Evolutionary conservation across 1,140 invertebrate species (phyloP), one percentile per base, ranked within the genome.

Genomic region (Drosophila bocqueti): DNA sequence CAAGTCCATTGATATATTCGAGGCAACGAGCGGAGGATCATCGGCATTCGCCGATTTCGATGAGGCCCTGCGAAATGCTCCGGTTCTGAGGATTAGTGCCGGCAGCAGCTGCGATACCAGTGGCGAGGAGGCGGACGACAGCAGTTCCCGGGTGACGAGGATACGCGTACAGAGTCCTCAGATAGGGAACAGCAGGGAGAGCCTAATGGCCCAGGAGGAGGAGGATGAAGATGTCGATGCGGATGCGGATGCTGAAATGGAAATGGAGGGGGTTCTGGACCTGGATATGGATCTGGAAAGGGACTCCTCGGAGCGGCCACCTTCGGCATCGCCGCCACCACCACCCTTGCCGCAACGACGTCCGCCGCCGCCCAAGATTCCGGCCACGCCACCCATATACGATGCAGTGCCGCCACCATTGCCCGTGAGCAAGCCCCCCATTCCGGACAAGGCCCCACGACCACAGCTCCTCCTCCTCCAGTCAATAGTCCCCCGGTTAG

Each of bases 1-100:
- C n/a, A 90, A 91, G n/a, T 92, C 84, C 46, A 90, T 93, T n/a
- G 92, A 93, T 34, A 92, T 93, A 21, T 93, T 93, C 47, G 91
- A 92, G 58, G 60, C 55, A 2, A 57, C 68, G 0, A 72, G 59
- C 9, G 83, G 78, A 3, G 78, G 68, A 2, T 57, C 58, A 0
- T 47, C 67, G 4, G 91, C 91, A 13, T 93, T 93, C 42, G 92
- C 83, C 4, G 92, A 93, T n/a, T 93, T 93, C 57, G 92, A 93
- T 46, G 92, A 93, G 36, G 92, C 74, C 8, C 54, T 93, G 31
- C 66, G 87, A 4, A 83, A 93, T 74, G 91, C 78, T 24, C 92
- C 92, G 0, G 82, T 93, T 8, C n/a, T 91, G 40, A 58, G 76
- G n/a, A 90, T 90, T 3, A 82, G 76, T 43, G 58, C 52, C 16